Percentiles rank a stretch among this genome's conserved stretches.
These are phyloP conservation scores for Colletes gigas DNA, from an alignment of 1,140 invertebrate species.

Conservation along the genomic window DNA sequence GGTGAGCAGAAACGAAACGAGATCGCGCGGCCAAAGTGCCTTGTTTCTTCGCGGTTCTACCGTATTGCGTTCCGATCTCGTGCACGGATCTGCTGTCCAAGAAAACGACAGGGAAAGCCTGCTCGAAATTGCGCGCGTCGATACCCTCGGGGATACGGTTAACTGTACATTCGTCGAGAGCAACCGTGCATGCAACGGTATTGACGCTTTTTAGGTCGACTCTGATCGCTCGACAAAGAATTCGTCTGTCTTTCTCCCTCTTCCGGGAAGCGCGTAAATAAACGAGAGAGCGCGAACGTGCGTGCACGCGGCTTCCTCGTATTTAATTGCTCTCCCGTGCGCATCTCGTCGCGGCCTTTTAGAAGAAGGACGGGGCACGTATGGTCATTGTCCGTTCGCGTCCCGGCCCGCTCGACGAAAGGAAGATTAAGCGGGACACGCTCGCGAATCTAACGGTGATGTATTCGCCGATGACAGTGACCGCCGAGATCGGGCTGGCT, in stretches of 20 bases:
- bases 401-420: background rate
- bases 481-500: conserved; percentile 9
- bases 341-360: background rate
- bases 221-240: background rate
- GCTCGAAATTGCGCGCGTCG: background rate
- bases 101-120: too few relatives aligned
- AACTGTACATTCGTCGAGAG: conserved; percentile 23
- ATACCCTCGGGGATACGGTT: background rate
- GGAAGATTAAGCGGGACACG: conserved; percentile 17
- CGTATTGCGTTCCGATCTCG: background rate
- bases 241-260: background rate
- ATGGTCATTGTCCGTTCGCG: conserved; percentile 26
- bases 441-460: conserved; percentile 9
- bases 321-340: conserved; percentile 33
- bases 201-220: conserved; percentile 33
- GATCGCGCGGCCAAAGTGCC: background rate
- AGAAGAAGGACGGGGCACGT: background rate
- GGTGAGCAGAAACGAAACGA: conserved; percentile 82
- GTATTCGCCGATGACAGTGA: conserved; percentile 14
- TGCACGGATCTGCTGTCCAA: background rate
- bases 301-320: background rate
- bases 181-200: conserved; percentile 11
- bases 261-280: conserved; percentile 17
- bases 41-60: background rate
- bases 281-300: conserved; percentile 11